Conservation (phyloP, 35 echinoderm and acorn worm genomes). For the Nesometra sesokonis region DNA sequence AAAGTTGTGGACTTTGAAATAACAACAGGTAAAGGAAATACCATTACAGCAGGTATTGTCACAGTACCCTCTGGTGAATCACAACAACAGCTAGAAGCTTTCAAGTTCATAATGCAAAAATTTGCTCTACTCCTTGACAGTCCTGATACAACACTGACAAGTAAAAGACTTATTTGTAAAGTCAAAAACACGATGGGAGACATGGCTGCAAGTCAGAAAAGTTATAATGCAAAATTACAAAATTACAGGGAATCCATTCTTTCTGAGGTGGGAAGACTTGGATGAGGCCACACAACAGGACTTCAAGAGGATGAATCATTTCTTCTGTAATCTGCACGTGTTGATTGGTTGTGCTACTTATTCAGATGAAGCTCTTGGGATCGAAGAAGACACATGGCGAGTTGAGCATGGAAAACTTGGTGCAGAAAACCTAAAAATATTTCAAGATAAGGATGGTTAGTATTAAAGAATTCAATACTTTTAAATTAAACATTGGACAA, state of each 20-base stretch:
- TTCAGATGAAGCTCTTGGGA: neutral
- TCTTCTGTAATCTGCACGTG: conserved; percentile 7
- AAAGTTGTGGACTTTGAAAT: conserved; percentile 22
- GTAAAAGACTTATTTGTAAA: too few relatives aligned
- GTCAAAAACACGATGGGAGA: too few relatives aligned
- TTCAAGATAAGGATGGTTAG: neutral
- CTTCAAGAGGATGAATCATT: neutral
- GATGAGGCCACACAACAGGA: neutral
- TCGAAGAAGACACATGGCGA: neutral
- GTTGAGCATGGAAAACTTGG: neutral
- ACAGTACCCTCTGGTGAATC: conserved; percentile 5
- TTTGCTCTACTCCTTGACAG: too few relatives aligned
- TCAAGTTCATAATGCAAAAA: conserved; percentile 22
- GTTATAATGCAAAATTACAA: neutral
- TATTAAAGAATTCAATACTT: neutral
- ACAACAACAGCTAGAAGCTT: neutral
- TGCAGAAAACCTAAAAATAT: neutral
- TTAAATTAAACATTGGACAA: neutral
- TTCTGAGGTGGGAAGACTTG: neutral
- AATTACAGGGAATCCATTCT: neutral
- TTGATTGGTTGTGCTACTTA: neutral
- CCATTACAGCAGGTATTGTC: neutral
- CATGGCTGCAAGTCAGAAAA: neutral
- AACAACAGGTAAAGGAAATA: neutral
- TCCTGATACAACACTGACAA: too few relatives aligned